Base-by-base conservation (phyloP, 2,113 vertebrate genomes). In the Cariama cristata region DNA sequence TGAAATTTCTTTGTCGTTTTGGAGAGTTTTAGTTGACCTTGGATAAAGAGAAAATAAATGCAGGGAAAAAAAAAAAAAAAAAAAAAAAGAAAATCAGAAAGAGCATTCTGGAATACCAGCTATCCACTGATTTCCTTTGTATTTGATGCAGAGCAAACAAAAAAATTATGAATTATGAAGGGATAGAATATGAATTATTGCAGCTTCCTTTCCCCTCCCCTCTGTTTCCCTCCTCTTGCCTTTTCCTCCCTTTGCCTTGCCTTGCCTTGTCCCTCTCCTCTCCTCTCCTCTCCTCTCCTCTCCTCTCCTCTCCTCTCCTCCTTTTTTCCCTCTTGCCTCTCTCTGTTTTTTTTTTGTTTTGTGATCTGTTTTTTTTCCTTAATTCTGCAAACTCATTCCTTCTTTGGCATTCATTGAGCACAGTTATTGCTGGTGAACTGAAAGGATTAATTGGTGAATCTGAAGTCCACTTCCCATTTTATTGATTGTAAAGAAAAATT, bases 401-500 rank as follows among this genome's bases (percentile, higher is more conserved):
- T 72, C 69, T 76, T 95, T 83, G 59, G 14, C 18, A 93, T 94
- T 93, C 86, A 22, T 86, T 79, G 22, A 75, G 21, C 42, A n/a
- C 28, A 55, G 45, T 75, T 95, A 89, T 69, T 93, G 12, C 45
- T 82, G 28, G 38, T 64, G 32, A 95, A 77, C 32, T 73, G 18
- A 94, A 97, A 90, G 71, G 38, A 56, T 26, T 86, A 73, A 52
- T 42, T 55, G 45, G 35, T 95, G 67, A 95, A 89, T 90, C 33
- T 71, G 59, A 96, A 21, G 52, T 89, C 68, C 18, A 56, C 32
- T 79, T 95, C 18, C 45, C 47, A 66, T 86, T 60, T 80, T 94
- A 88, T 44, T 86, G 35, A 82, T 90, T 76, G 21, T 53, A 87
- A 96, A 82, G 23, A 87, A 84, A 95, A 84, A 6, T 64, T 97